Base-by-base conservation (phyloP, 2,888 invertebrate genomes). In the Pseudeuparius sepicola region DNA sequence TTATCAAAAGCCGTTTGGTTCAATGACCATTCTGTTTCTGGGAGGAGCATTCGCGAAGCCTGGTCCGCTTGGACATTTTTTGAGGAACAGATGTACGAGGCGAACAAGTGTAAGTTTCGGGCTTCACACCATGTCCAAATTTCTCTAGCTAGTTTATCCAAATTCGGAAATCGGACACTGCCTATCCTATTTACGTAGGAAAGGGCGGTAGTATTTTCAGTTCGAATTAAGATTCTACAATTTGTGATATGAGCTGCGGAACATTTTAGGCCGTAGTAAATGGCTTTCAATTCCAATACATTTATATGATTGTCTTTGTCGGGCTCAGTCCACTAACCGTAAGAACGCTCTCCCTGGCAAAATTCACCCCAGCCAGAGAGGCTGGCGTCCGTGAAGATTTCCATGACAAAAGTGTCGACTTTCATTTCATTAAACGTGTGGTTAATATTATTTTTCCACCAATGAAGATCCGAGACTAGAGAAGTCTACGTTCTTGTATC, bases 41-140 rank as follows among this genome's bases (percentile, higher is more conserved):
- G 4, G 4, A 15, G 14, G 2, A 18, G 9, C 12, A 4, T 11
- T 4, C 42, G 32, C 5, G 46, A 43, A 28, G 36, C 37, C 15
- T 10, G 14, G 26, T 45, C 48, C 2, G 47, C 49, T 14, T 37
- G 34, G 5, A 23, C 24, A 23, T 47, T 48, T 6, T 42, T 39
- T 34, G 37, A 39, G 2, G 48, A 41, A 16, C 24, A 36, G 4
- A 47, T 47, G 28, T 46, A 46, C 6, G 47, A 41, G 12, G 47
- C 44, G 30, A 38, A 36, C 9, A 48, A 18, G 30, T 27, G 46
- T 12, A 47, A 31, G 13, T 42, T 44, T 29, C 36, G n/a, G 17
- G n/a, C 48, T 52, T 41, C 42, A 37, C 30, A 56, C 31, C 11
- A 43, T 12, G 40, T 26, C 47, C 47, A 50, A 24, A 56, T 51